Evolutionary conservation across 2,797 vertebrate genomes (phyloP), one percentile per base, ranked within the genome.

Genomic region (Tauraco hartlaubi): DNA sequence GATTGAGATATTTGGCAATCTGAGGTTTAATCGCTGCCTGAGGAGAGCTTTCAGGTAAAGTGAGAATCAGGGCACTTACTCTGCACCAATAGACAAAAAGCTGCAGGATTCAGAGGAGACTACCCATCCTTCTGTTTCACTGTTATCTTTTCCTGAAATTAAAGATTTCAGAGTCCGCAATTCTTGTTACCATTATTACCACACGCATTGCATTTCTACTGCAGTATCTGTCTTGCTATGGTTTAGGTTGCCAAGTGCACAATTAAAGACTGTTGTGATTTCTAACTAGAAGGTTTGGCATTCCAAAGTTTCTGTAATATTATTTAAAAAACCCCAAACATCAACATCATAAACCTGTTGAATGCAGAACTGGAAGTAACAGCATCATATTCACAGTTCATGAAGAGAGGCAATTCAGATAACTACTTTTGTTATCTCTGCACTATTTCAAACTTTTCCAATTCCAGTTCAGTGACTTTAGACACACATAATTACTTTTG

Each of bases 71-170:
- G 48, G 18, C 79, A 98, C 99, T 97, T 97, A 99, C 99, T 98
- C 99, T 80, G 99, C 99, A 81, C 99, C 99, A 12, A 99, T 99
- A 90, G 99, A 99, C 98, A 99, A 99, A 98, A 99, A 99, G 97
- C 99, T 99, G 96, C 99, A 99, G 49, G 99, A 99, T 97, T 99
- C 99, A 13, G 99, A 99, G 39, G 99, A 99, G 79, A 99, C 99
- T 26, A 99, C 99, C 99, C 99, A 99, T 55, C 99, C 99, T 98
- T 99, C 99, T 1, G 99, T 99, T 97, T 99, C 99, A 89, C 97
- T 98, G 82, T 98, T 98, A 68, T 97, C 98, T 81, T 98, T 98
- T 61, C 98, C 99, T 99, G 94, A 95, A 97, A 97, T 63, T 33
- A 79, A 94, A 89, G 22, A 92, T 58, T 72, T 62, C 67, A 66